Percentiles rank a stretch among this genome's conserved stretches.
Evolutionary conservation across 2,113 vertebrate species (phyloP).

Genomic region (Alaudala cheleensis): DNA sequence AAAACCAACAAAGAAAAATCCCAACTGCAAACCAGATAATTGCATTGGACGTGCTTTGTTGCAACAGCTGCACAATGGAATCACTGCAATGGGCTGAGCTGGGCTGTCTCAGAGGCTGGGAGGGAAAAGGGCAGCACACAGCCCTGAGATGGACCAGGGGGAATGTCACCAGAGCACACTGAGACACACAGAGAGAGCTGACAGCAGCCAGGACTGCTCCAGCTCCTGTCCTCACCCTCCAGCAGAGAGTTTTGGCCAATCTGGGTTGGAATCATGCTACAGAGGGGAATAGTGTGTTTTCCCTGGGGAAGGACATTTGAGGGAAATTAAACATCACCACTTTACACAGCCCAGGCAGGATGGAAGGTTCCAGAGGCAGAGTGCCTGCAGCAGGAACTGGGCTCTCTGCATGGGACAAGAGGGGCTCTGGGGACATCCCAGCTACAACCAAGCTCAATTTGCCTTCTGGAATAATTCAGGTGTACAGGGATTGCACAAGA

Average conservation of each 20-base stretch:
- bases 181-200: not conserved
- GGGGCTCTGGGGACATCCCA: not conserved
- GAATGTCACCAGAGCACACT: not conserved
- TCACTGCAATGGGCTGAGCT: not conserved
- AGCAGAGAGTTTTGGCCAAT: not conserved
- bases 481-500: not conserved
- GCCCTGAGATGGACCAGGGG: not conserved
- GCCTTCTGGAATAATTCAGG: not conserved
- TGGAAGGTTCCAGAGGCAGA: not conserved
- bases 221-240: not conserved
- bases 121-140: not conserved
- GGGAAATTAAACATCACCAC: not conserved
- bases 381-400: not conserved
- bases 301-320: not conserved
- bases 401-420: not conserved
- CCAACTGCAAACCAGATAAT: not conserved
- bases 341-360: not conserved
- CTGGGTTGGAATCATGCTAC: not conserved
- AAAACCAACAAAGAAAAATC: not conserved
- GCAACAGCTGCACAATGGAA: not conserved
- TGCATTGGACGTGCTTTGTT: not conserved
- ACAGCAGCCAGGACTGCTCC: not conserved
- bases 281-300: not conserved
- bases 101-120: not conserved
- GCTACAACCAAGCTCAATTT: not conserved